Base-by-base conservation (phyloP, 2,888 invertebrate genomes). In the Lissonota sp. region DNA sequence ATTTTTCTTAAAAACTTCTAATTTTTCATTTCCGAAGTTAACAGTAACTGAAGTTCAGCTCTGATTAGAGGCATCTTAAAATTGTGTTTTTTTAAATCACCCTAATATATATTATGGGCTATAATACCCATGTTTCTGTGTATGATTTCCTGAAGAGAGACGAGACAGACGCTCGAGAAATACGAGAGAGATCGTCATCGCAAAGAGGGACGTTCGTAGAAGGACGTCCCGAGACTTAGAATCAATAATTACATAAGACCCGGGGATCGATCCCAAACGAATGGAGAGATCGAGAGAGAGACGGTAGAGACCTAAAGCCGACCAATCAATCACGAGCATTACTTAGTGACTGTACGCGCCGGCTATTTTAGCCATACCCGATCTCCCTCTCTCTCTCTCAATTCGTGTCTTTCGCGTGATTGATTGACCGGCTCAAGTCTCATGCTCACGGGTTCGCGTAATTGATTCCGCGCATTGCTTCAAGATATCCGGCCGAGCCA, bases 171-270 rank as follows among this genome's bases (percentile, higher is more conserved):
- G 53, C 53, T 37, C 14, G 44, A 63, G 63, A 63, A 51, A 71
- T 12, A 12, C 53, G 51, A 44, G 12, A 72, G 53, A 73, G 72
- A 73, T 63, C 55, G 46, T 49, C 64, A 64, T 64, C 57, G 39
- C 26, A 26, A 26, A 26, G 26, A 26, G 26, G 26, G 57, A 57
- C 64, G 37, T 37, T 44, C 42, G 49, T 58, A 16, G 62, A 49
- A 81, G 66, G 53, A 73, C 70, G 74, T 67, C 49, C 62, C 67
- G 60, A 63, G 72, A 74, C 78, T 74, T 75, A 81, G 81, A 84
- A 85, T 84, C 84, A 84, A 85, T 85, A 85, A 84, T 85, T 84
- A 84, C 84, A 84, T 70, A 85, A 83, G 77, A 72, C 79, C 79
- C 70, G 73, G 51, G 51, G 67, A 75, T 78, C 73, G 70, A 81